A percentile compares a stretch with the other conserved stretches of the same genome.
phyloP scores from a whole-genome alignment of 2,113 vertebrate genomes.

The Oryzias curvinotus region DNA sequence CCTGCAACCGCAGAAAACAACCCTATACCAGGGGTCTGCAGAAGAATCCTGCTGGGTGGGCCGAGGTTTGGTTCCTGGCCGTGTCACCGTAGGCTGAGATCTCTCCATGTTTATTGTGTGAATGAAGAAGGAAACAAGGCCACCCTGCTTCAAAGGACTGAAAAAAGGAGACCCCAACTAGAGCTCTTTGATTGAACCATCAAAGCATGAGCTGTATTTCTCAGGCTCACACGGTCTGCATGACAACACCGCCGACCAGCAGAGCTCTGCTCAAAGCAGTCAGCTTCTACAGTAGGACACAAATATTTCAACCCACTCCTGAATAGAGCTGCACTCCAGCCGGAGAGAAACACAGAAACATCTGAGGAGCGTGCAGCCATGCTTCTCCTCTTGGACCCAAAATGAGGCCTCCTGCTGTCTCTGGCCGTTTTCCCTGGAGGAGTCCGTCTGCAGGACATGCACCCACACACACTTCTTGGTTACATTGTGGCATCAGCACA shows the following conservation, averaged over 20 bases:
- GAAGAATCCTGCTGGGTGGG: constrained; percentile 32
- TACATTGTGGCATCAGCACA: constrained; percentile 67
- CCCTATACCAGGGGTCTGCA: constrained; percentile 30
- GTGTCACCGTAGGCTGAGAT: constrained; percentile 47
- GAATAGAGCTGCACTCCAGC: constrained; percentile 44
- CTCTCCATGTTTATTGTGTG: constrained; percentile 46
- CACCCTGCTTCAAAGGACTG: constrained; percentile 29
- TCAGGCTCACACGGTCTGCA: constrained; percentile 65
- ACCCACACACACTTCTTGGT: constrained; percentile 56
- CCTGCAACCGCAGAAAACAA: constrained; percentile 9
- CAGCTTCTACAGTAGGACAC: constrained; percentile 59
- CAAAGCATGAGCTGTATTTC: constrained; percentile 69
- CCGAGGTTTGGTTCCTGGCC: constrained; percentile 38
- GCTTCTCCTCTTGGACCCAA: too few species aligned
- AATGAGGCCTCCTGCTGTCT: constrained; percentile 9
- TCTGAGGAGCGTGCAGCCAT: too few species aligned
- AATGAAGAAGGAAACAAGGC: constrained; percentile 64
- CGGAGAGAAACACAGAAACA: constrained; percentile 26
- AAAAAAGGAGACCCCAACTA: constrained; percentile 44
- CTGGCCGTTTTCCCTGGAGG: constrained; percentile 20
- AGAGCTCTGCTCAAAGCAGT: constrained; percentile 64
- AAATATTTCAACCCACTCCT: constrained; percentile 54
- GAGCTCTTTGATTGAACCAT: constrained; percentile 69
- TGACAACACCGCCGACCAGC: constrained; percentile 69
- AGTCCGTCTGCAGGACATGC: constrained; percentile 4